Conservation (phyloP, 2,113 vertebrate genomes). For the Nansenia antarctica region DNA sequence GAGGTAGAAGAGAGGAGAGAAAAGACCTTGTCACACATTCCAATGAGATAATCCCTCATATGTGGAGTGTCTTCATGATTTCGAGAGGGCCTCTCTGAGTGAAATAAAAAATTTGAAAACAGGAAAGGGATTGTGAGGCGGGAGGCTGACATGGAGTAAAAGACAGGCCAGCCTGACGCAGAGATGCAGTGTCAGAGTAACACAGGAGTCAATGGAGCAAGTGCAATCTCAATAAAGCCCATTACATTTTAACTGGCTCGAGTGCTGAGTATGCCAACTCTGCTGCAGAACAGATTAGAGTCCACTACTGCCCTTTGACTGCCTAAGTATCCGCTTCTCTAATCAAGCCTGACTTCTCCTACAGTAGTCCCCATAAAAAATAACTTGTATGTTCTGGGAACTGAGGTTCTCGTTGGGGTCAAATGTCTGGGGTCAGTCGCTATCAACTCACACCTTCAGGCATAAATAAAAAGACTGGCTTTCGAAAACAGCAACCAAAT, state of each 20-base stretch:
- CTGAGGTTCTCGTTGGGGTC: slow-evolving; percentile 19
- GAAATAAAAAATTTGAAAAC: neutral
- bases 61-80: neutral
- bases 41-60: neutral
- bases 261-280: slow-evolving; percentile 49
- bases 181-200: slow-evolving; percentile 32
- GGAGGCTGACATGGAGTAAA: slow-evolving; percentile 32
- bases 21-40: slow-evolving; percentile 7
- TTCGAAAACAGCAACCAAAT: slow-evolving; percentile 31
- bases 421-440: slow-evolving; percentile 15
- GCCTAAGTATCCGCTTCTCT: neutral
- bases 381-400: neutral
- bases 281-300: slow-evolving; percentile 23
- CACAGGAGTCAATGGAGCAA: slow-evolving; percentile 44
- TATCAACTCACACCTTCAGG: slow-evolving; percentile 10
- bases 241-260: slow-evolving; percentile 55
- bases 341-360: neutral
- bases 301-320: slow-evolving; percentile 22
- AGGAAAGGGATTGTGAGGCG: neutral
- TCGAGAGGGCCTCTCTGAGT: slow-evolving; percentile 10
- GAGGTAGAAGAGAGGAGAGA: slow-evolving; percentile 2
- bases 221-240: slow-evolving; percentile 51
- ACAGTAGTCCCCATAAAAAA: no score
- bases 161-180: slow-evolving; percentile 6
- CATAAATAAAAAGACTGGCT: slow-evolving; percentile 5